phyloP scores from a whole-genome alignment of 2,797 vertebrate species.

The Epinephelus coioides region DNA sequence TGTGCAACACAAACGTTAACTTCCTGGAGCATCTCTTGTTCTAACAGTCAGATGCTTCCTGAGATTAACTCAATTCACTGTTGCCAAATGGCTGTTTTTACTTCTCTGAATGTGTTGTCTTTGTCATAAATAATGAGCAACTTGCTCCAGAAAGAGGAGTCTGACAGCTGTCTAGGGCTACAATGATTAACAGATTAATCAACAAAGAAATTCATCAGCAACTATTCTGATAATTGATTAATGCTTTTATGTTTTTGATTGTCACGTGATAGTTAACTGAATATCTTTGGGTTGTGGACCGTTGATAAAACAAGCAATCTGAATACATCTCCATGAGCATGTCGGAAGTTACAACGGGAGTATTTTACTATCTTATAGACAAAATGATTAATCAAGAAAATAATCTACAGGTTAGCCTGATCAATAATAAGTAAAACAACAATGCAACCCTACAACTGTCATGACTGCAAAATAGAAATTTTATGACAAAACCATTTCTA shows the following conservation, averaged over 20 bases:
- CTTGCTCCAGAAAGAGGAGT: not conserved
- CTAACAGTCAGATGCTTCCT: conserved; percentile 20
- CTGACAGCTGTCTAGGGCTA: not conserved
- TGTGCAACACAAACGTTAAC: conserved; percentile 4
- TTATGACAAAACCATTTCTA: not conserved
- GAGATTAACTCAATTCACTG: conserved; percentile 11
- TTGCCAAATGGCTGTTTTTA: not conserved
- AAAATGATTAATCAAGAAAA: not conserved
- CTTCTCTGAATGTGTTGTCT: not conserved
- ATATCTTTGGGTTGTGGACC: not conserved
- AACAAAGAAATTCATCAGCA: no score
- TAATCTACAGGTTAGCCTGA: not conserved
- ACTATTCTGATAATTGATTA: not conserved
- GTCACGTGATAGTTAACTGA: not conserved
- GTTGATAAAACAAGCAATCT: no score
- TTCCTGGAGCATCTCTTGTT: not conserved
- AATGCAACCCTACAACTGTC: no score
- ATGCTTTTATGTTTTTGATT: not conserved
- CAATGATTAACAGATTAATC: not conserved
- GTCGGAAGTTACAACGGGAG: not conserved
- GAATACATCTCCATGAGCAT: no score
- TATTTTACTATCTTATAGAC: no score
- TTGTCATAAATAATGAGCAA: not conserved
- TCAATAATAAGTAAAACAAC: no score
- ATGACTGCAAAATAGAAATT: not conserved